Base-by-base conservation (phyloP, 2,888 invertebrate species). In the Dorcus parallelipipedus region DNA sequence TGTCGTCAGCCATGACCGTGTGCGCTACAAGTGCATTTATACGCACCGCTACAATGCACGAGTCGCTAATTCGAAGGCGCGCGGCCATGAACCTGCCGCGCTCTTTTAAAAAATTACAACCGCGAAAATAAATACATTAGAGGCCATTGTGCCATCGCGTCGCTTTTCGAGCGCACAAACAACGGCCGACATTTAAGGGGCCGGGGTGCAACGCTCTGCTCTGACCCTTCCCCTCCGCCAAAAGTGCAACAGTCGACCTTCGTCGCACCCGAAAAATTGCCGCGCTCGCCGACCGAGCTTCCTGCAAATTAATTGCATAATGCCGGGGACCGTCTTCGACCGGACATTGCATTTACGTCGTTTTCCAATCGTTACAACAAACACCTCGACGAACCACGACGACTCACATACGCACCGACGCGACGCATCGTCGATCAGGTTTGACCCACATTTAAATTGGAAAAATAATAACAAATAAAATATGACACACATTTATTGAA, bases 61-160 rank as follows among this genome's bases (percentile, higher is more conserved):
- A 20, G 17, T 45, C 45, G 45, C 23, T 45, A 45, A 45, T 45
- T 45, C 45, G n/a, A 45, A 45, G 61, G 50, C 54, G 60, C 57
- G 62, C 62, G 72, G 70, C 73, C 72, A 68, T 73, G 73, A 73
- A 71, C 72, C 72, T 71, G 69, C 63, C 58, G 60, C 64, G 26
- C 26, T 33, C 26, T 33, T 33, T 62, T 68, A 68, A 63, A 64
- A 65, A 64, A 64, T 54, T 63, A 63, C 59, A 63, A 59, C 54
- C 61, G 58, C 64, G 60, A 54, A 54, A 54, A 54, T 54, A 54
- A 48, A 47, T 26, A 49, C 23, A 54, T 54, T 54, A 48, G 54
- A 54, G 47, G 48, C 39, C 54, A 54, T 54, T 54, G 54, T 54
- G 54, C 54, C 54, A 54, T 69, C 66, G 5, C 26, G 26, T 7